Percentiles rank a stretch among this genome's conserved stretches.
phyloP scores from a whole-genome alignment of 1,140 invertebrate genomes.

The Zaprionus taronus region DNA sequence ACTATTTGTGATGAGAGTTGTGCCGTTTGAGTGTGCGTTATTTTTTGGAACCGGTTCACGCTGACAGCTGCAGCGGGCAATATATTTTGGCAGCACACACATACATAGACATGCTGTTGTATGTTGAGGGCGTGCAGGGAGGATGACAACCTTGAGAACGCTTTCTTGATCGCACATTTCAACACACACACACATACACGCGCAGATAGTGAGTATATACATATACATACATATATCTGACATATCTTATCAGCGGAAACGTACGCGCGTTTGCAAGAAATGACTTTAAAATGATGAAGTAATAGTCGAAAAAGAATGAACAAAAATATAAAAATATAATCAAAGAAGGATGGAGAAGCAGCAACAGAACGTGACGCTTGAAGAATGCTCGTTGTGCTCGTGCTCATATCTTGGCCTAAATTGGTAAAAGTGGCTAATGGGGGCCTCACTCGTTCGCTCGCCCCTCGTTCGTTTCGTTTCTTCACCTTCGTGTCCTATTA shows the following conservation, averaged over 20 bases:
- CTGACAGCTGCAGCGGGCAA: conserved; percentile 64
- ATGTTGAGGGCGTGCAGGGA: conserved; percentile 39
- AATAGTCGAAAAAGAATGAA: conserved; percentile 66
- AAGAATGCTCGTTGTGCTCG: conserved; percentile 38
- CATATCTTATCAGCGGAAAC: conserved; percentile 74
- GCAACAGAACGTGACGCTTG: conserved; percentile 27
- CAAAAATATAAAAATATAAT: conserved; percentile 61
- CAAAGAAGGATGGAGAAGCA: conserved; percentile 29
- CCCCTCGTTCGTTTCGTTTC: neutral
- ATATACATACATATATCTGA: conserved; percentile 35
- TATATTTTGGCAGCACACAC: conserved; percentile 34
- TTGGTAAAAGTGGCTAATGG: conserved; percentile 73
- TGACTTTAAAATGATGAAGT: conserved; percentile 61
- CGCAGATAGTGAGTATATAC: conserved; percentile 7
- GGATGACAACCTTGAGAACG: conserved; percentile 66
- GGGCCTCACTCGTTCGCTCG: conserved; percentile 15
- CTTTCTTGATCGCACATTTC: conserved; percentile 58
- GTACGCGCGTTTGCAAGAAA: conserved; percentile 24
- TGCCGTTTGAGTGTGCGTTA: conserved; percentile 43
- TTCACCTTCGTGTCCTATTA: conserved; percentile 27
- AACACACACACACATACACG: conserved; percentile 21
- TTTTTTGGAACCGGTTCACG: conserved; percentile 68
- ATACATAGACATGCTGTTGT: neutral
- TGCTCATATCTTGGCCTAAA: conserved; percentile 58
- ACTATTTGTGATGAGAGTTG: conserved; percentile 20